Evolutionary conservation across 2,888 invertebrate species (phyloP).

Genomic region (Epirrhoe alternata): DNA sequence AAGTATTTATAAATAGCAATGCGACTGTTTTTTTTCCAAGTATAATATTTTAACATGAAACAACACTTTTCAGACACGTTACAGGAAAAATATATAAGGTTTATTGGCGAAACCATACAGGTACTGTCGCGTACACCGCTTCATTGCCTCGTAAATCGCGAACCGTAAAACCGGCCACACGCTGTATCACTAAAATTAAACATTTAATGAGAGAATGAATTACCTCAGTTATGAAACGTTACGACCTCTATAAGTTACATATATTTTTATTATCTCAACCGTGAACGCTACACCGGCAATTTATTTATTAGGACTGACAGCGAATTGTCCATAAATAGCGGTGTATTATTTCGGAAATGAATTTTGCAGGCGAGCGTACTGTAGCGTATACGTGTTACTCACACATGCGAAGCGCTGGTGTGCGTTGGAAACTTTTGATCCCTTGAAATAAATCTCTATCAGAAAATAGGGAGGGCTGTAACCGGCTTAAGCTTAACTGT

Average conservation of each 20-base stretch:
- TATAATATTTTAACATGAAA: conserved; percentile 4
- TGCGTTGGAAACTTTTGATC: conserved; percentile 83
- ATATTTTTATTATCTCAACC: conserved; percentile 65
- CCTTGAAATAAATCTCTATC: conserved; percentile 85
- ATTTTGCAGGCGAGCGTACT: conserved; percentile 60
- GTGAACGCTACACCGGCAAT: conserved; percentile 58
- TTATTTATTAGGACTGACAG: conserved; percentile 70
- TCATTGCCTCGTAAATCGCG: conserved; percentile 63
- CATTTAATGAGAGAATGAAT: conserved; percentile 73
- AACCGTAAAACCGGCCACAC: conserved; percentile 59
- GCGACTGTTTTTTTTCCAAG: background rate
- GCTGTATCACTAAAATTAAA: conserved; percentile 71
- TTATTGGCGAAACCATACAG: conserved; percentile 55
- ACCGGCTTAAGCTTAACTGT: conserved; percentile 84
- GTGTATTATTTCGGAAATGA: conserved; percentile 58
- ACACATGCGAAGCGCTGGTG: conserved; percentile 55
- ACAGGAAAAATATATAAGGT: conserved; percentile 36
- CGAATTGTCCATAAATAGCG: conserved; percentile 64
- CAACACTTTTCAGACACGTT: background rate
- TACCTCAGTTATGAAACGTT: conserved; percentile 64
- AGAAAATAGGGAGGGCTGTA: conserved; percentile 84
- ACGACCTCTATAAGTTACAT: conserved; percentile 62
- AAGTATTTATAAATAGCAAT: background rate
- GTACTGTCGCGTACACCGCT: conserved; percentile 63
- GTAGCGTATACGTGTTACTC: conserved; percentile 42